Conservation (phyloP, 2,797 vertebrate genomes). For the Protosalanx chinensis region DNA sequence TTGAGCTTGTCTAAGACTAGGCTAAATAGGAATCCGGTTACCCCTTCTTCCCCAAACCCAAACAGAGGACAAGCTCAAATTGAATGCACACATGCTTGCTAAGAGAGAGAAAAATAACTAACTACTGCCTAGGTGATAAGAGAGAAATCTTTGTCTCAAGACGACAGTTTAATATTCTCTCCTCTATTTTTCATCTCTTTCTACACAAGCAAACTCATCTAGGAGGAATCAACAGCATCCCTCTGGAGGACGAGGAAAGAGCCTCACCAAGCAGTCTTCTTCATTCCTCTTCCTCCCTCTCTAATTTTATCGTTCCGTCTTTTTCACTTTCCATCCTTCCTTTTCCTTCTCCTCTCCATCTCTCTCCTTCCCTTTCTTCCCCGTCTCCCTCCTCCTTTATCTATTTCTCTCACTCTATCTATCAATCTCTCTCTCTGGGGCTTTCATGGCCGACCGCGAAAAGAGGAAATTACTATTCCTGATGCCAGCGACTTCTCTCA, state of each 20-base stretch:
- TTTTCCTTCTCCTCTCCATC: background rate
- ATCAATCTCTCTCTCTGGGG: background rate
- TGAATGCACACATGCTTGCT: constrained; percentile 34
- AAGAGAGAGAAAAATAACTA: constrained; percentile 7
- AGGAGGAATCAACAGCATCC: background rate
- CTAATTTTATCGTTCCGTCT: background rate
- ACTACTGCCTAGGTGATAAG: constrained; percentile 7
- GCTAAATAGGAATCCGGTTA: constrained; percentile 27
- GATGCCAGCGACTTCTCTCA: background rate
- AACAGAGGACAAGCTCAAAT: constrained; percentile 31
- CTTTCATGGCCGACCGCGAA: constrained; percentile 8
- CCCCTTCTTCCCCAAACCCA: constrained; percentile 2
- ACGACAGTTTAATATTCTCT: constrained; percentile 15
- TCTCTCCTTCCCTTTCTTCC: background rate
- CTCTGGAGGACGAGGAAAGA: background rate
- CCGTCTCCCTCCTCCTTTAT: background rate
- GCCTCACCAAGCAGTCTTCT: background rate
- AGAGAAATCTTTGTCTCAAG: constrained; percentile 5
- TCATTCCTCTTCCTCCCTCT: background rate
- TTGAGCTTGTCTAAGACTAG: constrained; percentile 17
- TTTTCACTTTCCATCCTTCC: too few relatives aligned
- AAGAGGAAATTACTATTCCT: constrained; percentile 24
- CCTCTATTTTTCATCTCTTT: background rate
- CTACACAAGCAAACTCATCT: background rate
- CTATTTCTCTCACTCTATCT: background rate